phyloP scores from a whole-genome alignment of 2,113 vertebrate species.

The Amblyornis subalaris region DNA sequence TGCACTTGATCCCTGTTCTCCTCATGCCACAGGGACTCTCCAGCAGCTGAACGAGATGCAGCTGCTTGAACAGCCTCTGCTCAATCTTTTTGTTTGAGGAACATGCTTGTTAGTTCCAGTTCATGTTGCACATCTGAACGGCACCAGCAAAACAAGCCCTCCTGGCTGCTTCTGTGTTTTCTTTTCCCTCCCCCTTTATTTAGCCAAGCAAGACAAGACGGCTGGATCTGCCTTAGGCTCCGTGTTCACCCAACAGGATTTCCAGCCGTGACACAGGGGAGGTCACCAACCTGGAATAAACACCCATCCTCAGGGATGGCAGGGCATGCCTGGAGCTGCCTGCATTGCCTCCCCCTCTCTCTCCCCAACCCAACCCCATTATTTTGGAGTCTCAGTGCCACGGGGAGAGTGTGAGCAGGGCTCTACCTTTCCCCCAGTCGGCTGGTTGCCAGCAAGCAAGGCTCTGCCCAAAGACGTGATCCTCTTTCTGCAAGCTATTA shows the following conservation, averaged over 20 bases:
- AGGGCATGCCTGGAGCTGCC: neutral
- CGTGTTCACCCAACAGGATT: neutral
- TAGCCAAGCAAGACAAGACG: neutral
- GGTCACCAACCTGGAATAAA: neutral
- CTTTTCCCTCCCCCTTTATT: neutral
- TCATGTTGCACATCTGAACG: neutral
- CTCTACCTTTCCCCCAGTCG: constrained; percentile 58
- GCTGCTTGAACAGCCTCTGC: neutral
- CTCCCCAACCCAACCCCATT: neutral
- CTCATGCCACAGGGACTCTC: neutral
- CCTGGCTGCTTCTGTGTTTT: neutral
- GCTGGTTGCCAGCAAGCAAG: neutral
- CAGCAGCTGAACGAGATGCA: neutral
- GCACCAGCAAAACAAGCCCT: constrained; percentile 11
- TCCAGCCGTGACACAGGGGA: neutral
- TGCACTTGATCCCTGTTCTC: neutral
- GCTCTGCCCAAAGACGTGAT: constrained; percentile 10
- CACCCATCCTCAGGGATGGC: neutral
- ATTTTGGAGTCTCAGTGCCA: constrained; percentile 7
- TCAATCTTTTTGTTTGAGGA: neutral
- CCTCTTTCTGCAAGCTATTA: constrained; percentile 52
- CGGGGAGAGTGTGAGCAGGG: neutral
- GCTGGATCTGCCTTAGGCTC: neutral
- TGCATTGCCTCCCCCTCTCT: neutral
- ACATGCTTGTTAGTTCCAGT: neutral